A percentile compares a stretch with the other conserved stretches of the same genome.
phyloP scores from a whole-genome alignment of 2,797 vertebrate species.

The Sarcophilus harrisii region DNA sequence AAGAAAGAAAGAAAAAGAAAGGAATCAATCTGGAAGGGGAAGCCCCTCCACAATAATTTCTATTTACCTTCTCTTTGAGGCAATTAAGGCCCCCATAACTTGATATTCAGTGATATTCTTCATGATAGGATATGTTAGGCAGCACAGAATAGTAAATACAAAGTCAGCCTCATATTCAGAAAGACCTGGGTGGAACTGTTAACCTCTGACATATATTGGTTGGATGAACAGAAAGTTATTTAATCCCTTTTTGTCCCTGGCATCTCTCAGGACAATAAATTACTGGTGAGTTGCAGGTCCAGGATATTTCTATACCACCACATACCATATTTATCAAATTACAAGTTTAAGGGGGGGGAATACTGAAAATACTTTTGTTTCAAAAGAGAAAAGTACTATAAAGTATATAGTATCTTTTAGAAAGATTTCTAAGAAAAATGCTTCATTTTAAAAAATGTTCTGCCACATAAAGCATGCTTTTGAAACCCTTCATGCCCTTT shows the following conservation, averaged over 20 bases:
- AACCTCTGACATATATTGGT: background rate
- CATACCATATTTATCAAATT: background rate
- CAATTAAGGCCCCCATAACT: no score
- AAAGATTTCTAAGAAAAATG: slow-evolving; percentile 24
- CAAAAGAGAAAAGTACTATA: background rate
- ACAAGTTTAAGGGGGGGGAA: background rate
- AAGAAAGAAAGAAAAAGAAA: no score
- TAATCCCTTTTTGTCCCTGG: background rate
- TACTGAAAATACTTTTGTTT: background rate
- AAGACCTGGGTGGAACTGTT: background rate
- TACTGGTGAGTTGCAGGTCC: background rate
- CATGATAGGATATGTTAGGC: background rate
- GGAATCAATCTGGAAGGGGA: no score
- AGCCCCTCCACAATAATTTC: no score
- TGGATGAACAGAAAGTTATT: background rate
- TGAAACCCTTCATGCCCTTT: background rate
- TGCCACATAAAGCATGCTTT: slow-evolving; percentile 17
- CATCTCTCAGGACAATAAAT: background rate
- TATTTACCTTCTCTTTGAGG: no score
- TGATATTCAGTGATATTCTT: background rate
- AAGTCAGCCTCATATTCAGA: background rate
- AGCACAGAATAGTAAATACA: background rate
- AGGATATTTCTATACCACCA: background rate
- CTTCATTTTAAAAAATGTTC: background rate
- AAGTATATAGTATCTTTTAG: slow-evolving; percentile 1